These are phyloP conservation scores for Pterostichus madidus DNA, from an alignment of 2,888 invertebrate genomes.

Conservation along the genomic window DNA sequence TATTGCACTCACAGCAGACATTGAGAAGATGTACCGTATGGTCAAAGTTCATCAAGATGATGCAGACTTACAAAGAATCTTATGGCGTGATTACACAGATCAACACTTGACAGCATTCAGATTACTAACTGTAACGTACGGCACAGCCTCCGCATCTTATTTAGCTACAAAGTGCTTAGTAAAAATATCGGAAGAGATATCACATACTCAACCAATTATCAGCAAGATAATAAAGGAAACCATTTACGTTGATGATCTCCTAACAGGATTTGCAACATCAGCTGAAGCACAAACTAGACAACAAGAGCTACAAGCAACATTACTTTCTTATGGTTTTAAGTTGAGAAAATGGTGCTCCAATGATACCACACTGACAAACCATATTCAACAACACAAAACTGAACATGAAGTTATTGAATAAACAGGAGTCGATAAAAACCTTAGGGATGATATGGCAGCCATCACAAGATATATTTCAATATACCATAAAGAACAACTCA, in stretches of 20 bases:
- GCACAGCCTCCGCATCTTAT: constrained; percentile 70
- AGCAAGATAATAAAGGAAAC: constrained; percentile 67
- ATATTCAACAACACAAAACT: background rate
- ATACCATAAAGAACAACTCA: constrained; percentile 24
- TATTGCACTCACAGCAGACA: constrained; percentile 71
- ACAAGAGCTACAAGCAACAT: constrained; percentile 63
- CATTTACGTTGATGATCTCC: constrained; percentile 72
- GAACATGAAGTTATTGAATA: constrained; percentile 25
- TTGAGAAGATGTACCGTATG: constrained; percentile 73
- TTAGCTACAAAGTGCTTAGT: constrained; percentile 69
- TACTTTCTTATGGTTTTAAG: constrained; percentile 67
- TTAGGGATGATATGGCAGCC: constrained; percentile 50
- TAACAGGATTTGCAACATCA: constrained; percentile 68
- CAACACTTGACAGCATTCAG: constrained; percentile 66
- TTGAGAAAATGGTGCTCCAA: constrained; percentile 70
- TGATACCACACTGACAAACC: background rate
- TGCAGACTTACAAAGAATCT: constrained; percentile 71
- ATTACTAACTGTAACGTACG: constrained; percentile 72
- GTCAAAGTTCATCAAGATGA: constrained; percentile 70
- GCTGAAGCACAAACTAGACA: constrained; percentile 67
- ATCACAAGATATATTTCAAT: constrained; percentile 45
- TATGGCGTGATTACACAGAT: constrained; percentile 71
- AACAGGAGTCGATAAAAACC: constrained; percentile 47
- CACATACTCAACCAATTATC: constrained; percentile 64
- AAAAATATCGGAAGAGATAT: constrained; percentile 70